These are phyloP conservation scores for Agelastica alni DNA, from an alignment of 2,888 invertebrate species.

Conservation along the genomic window DNA sequence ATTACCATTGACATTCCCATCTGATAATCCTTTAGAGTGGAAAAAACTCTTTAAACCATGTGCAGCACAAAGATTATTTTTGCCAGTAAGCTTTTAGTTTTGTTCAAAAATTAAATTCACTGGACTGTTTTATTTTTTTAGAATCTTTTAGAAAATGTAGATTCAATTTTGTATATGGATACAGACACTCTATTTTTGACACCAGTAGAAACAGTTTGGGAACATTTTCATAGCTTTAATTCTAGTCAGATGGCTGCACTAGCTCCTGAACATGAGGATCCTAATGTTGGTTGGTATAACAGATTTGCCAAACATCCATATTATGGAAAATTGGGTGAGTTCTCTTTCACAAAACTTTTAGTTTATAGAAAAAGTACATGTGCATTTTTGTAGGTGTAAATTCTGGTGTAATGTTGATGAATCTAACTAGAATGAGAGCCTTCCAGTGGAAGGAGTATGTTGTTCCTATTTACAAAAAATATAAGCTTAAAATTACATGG, in stretches of 20 bases:
- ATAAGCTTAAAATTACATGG: slow-evolving; percentile 87
- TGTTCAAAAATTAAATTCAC: neutral
- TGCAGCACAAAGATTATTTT: slow-evolving; percentile 89
- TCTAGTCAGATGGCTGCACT: slow-evolving; percentile 84
- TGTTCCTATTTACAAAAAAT: slow-evolving; percentile 81
- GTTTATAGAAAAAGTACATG: too few relatives aligned
- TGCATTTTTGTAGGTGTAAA: slow-evolving; percentile 76
- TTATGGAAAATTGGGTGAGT: slow-evolving; percentile 78
- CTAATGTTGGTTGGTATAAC: slow-evolving; percentile 94
- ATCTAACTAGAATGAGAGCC: slow-evolving; percentile 85
- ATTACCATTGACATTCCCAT: slow-evolving; percentile 78
- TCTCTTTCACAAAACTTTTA: too few relatives aligned
- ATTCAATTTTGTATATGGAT: slow-evolving; percentile 89
- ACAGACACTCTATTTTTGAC: slow-evolving; percentile 89
- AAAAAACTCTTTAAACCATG: slow-evolving; percentile 89
- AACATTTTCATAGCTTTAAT: slow-evolving; percentile 81
- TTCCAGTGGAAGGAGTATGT: slow-evolving; percentile 87
- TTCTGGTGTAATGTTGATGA: slow-evolving; percentile 98
- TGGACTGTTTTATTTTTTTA: slow-evolving; percentile 49
- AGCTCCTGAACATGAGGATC: slow-evolving; percentile 88
- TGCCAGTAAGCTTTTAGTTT: slow-evolving; percentile 69
- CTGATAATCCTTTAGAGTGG: slow-evolving; percentile 77
- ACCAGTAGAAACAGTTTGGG: slow-evolving; percentile 82
- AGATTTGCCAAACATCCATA: slow-evolving; percentile 94
- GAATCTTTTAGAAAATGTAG: slow-evolving; percentile 77